These are phyloP conservation scores for Helicolenus hilgendorfi DNA, from an alignment of 2,797 vertebrate species.

Conservation along the genomic window DNA sequence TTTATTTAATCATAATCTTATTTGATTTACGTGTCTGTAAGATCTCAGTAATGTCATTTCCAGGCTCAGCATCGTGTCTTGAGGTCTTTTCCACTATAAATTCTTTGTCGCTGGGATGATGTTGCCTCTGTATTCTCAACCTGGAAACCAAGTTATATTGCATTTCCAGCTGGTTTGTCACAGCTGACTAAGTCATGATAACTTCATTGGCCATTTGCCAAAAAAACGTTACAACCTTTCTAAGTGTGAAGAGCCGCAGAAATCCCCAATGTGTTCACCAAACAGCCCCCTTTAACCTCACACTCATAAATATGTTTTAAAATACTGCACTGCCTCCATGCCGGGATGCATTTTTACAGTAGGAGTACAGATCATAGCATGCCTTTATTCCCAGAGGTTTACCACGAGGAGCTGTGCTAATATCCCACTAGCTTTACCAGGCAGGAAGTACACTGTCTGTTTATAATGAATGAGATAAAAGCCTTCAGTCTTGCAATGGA, in stretches of 20 bases:
- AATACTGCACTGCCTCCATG: constrained; percentile 33
- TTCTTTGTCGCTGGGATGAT: constrained; percentile 72
- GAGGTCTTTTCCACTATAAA: constrained; percentile 77
- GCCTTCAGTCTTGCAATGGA: not conserved
- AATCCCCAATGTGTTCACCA: constrained; percentile 35
- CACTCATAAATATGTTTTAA: constrained; percentile 62
- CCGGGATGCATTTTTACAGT: constrained; percentile 46
- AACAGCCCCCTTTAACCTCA: constrained; percentile 45
- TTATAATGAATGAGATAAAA: constrained; percentile 1
- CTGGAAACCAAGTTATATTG: constrained; percentile 67
- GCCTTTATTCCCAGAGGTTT: constrained; percentile 21
- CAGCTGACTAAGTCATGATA: constrained; percentile 70
- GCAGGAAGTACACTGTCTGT: not conserved
- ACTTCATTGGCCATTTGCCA: constrained; percentile 57
- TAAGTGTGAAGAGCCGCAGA: constrained; percentile 44
- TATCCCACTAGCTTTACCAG: not conserved
- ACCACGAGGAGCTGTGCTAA: not conserved
- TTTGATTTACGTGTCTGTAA: constrained; percentile 9
- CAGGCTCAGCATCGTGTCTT: constrained; percentile 58
- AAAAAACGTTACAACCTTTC: constrained; percentile 35
- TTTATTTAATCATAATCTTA: not conserved
- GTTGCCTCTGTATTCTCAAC: constrained; percentile 62
- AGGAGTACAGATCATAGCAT: constrained; percentile 26
- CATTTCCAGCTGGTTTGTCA: constrained; percentile 79
- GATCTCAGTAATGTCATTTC: constrained; percentile 70